Conservation (phyloP, 1,140 invertebrate species). For the Thaumetopoea pityocampa region DNA sequence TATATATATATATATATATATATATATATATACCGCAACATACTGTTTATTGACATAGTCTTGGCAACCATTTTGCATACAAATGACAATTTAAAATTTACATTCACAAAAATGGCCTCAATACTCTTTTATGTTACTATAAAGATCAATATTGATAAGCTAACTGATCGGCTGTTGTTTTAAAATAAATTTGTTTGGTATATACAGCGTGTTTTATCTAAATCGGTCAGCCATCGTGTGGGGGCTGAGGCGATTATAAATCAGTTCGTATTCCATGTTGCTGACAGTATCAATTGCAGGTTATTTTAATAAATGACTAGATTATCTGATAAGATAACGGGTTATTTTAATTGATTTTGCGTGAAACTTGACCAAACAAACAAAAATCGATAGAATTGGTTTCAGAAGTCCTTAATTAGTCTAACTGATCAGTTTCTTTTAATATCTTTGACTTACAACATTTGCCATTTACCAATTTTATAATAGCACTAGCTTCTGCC, state of each 20-base stretch:
- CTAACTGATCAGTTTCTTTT: no score
- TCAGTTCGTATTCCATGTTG: conserved; percentile 46
- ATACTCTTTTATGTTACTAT: conserved; percentile 4
- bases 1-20: conserved; percentile 44
- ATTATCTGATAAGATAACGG: no score
- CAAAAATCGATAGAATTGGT: no score
- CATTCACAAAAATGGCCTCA: background rate
- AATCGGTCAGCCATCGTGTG: conserved; percentile 63
- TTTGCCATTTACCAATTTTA: no score
- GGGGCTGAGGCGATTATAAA: conserved; percentile 44
- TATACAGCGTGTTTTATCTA: conserved; percentile 50
- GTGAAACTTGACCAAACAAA: no score
- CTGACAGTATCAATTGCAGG: conserved; percentile 33
- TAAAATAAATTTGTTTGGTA: conserved; percentile 23
- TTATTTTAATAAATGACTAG: conserved; percentile 27
- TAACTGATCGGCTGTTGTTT: conserved; percentile 5
- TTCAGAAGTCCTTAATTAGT: no score
- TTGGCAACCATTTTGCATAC: conserved; percentile 43
- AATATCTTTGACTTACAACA: no score
- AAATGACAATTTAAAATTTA: conserved; percentile 7
- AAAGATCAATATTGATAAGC: conserved; percentile 12
- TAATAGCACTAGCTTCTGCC: no score
- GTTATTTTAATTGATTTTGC: no score
- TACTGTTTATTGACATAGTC: conserved; percentile 55
- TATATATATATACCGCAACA: conserved; percentile 49